Conservation (phyloP, 2,113 vertebrate genomes). For the Lonchura striata region DNA sequence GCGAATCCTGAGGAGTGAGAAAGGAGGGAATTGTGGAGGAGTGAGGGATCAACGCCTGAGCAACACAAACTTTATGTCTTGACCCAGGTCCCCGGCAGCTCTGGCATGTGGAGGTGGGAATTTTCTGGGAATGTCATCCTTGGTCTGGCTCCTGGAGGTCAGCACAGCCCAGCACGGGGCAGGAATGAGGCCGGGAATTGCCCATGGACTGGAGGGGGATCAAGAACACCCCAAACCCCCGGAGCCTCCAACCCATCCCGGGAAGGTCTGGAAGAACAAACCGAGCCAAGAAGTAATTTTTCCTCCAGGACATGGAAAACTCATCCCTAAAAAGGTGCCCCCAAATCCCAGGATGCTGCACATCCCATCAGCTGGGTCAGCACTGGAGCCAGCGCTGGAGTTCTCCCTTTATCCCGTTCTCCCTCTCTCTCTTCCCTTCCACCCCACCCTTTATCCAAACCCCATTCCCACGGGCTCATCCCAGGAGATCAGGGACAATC, state of each 20-base stretch:
- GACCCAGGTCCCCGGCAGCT: background rate
- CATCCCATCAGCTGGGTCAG: accelerated
- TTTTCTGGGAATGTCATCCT: background rate
- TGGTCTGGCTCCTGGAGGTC: too few species aligned
- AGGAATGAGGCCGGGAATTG: background rate
- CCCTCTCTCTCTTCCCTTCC: too few species aligned
- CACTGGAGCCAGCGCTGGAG: background rate
- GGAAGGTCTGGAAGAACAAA: background rate
- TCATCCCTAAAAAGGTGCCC: background rate
- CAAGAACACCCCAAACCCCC: accelerated
- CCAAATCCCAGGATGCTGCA: background rate
- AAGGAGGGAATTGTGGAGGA: background rate
- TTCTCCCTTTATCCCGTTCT: background rate
- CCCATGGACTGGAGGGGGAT: too few species aligned
- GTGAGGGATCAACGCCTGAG: background rate
- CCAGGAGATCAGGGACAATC: background rate
- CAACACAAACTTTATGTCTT: background rate
- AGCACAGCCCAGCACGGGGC: too few species aligned
- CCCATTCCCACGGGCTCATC: background rate
- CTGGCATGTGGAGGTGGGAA: background rate
- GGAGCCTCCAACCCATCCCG: background rate
- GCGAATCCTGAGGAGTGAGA: background rate
- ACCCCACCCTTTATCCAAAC: background rate
- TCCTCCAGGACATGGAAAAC: background rate
- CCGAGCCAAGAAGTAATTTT: background rate